These are phyloP conservation scores for Epizoanthus illoricatus DNA, from an alignment of 92 coral and sea anemone genomes.

Conservation along the genomic window DNA sequence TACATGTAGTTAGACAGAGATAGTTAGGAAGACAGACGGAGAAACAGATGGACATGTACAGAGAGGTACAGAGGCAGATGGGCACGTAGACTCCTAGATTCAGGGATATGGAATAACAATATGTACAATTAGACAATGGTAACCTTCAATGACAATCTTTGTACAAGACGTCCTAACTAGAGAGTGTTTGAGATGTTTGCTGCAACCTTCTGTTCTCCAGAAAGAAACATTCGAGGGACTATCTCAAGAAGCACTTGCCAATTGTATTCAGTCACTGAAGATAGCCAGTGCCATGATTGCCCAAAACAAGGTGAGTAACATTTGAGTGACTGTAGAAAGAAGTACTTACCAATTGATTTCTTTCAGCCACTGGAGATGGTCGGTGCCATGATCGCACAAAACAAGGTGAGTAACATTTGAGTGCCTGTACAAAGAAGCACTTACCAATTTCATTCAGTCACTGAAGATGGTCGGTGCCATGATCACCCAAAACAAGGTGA, in stretches of 20 bases:
- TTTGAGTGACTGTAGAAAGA: neutral
- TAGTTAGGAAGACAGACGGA: no score
- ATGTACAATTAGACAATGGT: no score
- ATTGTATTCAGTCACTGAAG: conserved; percentile 88
- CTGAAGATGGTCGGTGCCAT: conserved; percentile 87
- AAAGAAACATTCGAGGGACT: conserved; percentile 99
- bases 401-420: conserved; percentile 81
- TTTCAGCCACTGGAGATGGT: conserved; percentile 3
- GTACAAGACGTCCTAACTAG: neutral
- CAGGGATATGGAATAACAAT: no score
- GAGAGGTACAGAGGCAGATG: no score
- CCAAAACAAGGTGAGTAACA: conserved; percentile 71
- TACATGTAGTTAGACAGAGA: no score
- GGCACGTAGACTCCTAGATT: no score
- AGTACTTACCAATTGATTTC: no score
- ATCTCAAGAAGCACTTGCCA: conserved; percentile 96
- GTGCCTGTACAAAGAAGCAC: conserved; percentile 95
- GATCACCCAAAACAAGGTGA: conserved; percentile 85
- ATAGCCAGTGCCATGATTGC: conserved; percentile 87
- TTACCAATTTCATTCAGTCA: conserved; percentile 80
- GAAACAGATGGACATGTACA: no score
- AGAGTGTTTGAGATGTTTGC: neutral
- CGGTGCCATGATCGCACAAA: no score
- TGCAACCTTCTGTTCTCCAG: conserved; percentile 33
- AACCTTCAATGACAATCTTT: no score